Conservation (phyloP, 2,888 invertebrate species). For the Phortica okadai region DNA sequence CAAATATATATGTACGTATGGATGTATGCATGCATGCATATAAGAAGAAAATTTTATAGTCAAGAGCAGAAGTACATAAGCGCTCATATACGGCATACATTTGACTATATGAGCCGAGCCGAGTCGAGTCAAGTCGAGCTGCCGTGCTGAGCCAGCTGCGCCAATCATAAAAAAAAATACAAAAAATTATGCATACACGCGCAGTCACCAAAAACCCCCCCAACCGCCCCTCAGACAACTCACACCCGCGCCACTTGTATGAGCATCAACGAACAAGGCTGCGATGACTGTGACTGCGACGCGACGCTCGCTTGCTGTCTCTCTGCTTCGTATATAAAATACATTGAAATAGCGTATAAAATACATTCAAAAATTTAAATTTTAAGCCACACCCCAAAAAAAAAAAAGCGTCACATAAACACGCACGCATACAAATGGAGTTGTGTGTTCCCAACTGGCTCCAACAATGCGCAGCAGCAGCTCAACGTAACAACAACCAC, state of each 20-base stretch:
- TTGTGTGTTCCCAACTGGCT: constrained; percentile 23
- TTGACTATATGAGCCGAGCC: constrained; percentile 24
- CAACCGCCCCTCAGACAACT: constrained; percentile 50
- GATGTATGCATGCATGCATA: not conserved
- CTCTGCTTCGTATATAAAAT: constrained; percentile 26
- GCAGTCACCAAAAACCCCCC: constrained; percentile 38
- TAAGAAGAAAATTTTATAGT: not conserved
- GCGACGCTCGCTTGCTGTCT: not conserved
- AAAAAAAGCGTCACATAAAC: constrained; percentile 59
- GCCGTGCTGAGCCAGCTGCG: constrained; percentile 43
- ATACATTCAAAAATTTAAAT: constrained; percentile 74
- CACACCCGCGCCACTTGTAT: constrained; percentile 47
- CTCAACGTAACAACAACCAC: constrained; percentile 53
- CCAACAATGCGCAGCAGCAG: constrained; percentile 27
- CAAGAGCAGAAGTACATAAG: not conserved
- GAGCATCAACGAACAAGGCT: not conserved
- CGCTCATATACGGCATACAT: constrained; percentile 21
- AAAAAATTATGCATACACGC: constrained; percentile 58
- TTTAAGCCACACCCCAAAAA: constrained; percentile 75
- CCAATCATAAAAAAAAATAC: constrained; percentile 68
- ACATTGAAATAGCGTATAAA: constrained; percentile 43
- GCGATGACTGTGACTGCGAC: not conserved
- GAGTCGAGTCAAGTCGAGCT: not conserved
- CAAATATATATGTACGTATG: not conserved
- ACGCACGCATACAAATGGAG: constrained; percentile 54